Evolutionary conservation across 2,113 vertebrate species (phyloP).

Genomic region (Melanostigma gelatinosum): DNA sequence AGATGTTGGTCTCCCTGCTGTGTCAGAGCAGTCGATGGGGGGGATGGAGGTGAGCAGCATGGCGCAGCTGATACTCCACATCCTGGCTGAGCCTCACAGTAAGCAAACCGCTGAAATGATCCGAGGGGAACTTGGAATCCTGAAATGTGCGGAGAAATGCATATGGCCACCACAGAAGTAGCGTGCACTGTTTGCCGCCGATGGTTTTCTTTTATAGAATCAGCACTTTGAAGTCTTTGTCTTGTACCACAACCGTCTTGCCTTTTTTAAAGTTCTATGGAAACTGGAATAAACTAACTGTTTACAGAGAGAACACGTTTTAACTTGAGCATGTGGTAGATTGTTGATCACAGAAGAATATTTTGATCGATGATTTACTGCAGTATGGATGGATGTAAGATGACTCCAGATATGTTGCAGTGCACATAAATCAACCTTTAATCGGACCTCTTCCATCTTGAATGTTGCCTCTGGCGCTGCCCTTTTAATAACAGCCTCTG

Average conservation of each 20-base stretch:
- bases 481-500: conserved; percentile 23
- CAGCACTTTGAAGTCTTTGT: background rate
- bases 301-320: background rate
- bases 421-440: conserved; percentile 20
- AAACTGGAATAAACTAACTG: background rate
- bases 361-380: background rate
- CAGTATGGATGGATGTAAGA: background rate
- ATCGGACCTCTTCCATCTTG: conserved; percentile 1
- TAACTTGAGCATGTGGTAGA: background rate
- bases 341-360: background rate
- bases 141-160: background rate
- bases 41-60: conserved; percentile 92
- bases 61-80: conserved; percentile 87
- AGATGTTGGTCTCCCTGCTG: conserved; percentile 89
- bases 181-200: background rate
- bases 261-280: background rate
- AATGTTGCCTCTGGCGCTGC: conserved; percentile 15
- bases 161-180: background rate
- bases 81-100: conserved; percentile 90
- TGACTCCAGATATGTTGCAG: conserved; percentile 8
- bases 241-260: background rate
- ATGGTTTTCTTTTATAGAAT: conserved; percentile 1
- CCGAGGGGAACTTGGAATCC: background rate
- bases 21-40: conserved; percentile 87
- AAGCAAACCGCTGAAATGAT: conserved; percentile 68